Conservation (phyloP, 1,140 invertebrate genomes). For the Cydia strobilella region DNA sequence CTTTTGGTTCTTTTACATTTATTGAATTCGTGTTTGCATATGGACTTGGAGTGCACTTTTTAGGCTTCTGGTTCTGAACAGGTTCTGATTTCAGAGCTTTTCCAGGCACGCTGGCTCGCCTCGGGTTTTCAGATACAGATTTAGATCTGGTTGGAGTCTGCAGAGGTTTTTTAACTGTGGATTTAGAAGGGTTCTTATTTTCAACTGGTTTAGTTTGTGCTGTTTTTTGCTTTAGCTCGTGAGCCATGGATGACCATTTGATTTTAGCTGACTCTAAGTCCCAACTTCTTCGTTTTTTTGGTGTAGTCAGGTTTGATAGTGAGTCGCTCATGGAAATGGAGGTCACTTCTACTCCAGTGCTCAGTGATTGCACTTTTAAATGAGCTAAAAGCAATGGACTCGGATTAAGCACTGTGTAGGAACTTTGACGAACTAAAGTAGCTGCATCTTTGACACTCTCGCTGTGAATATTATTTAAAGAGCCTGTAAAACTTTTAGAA, state of each 20-base stretch:
- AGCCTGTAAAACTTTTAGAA: slow-evolving; percentile 76
- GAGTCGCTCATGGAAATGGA: slow-evolving; percentile 77
- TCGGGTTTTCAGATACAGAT: slow-evolving; percentile 51
- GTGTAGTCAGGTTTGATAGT: slow-evolving; percentile 56
- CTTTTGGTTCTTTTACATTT: slow-evolving; percentile 36
- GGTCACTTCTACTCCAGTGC: slow-evolving; percentile 72
- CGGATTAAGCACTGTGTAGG: slow-evolving; percentile 82
- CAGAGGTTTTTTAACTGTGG: slow-evolving; percentile 40
- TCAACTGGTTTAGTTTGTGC: slow-evolving; percentile 44
- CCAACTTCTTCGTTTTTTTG: slow-evolving; percentile 78
- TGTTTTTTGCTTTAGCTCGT: slow-evolving; percentile 64
- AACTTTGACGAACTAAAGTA: slow-evolving; percentile 81
- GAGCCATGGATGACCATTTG: slow-evolving; percentile 69
- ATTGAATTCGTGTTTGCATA: slow-evolving; percentile 17
- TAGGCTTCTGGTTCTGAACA: slow-evolving; percentile 36
- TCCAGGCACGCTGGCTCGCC: slow-evolving; percentile 36
- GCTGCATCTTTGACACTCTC: slow-evolving; percentile 53
- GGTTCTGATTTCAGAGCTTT: slow-evolving; percentile 59
- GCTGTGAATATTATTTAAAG: slow-evolving; percentile 69
- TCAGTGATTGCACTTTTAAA: slow-evolving; percentile 77
- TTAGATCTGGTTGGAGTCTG: slow-evolving; percentile 43
- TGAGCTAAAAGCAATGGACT: slow-evolving; percentile 83
- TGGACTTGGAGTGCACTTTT: neutral
- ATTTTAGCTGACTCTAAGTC: slow-evolving; percentile 75
- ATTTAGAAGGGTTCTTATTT: slow-evolving; percentile 38